Base-by-base conservation (phyloP, 2,888 invertebrate genomes). In the Polietes domitor region DNA sequence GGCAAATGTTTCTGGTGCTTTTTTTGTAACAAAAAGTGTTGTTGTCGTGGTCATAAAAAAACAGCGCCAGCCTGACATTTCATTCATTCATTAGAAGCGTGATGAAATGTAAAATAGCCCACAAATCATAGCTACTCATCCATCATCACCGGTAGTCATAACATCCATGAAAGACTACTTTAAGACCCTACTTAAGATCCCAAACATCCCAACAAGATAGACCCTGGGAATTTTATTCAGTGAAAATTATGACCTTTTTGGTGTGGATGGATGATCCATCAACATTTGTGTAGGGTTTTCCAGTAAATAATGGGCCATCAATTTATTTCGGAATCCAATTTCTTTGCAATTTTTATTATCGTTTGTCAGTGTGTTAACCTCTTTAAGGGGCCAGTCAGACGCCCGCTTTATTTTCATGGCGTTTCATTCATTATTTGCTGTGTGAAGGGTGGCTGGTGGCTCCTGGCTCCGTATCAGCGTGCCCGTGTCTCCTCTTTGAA, bases 401-500 rank as follows among this genome's bases (percentile, higher is more conserved):
- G 21, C 55, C 21, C 10, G 17, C 12, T 55, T 10, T 21, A 55
- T 55, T 55, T 32, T 58, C 26, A 10, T 0, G 5, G 26, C 28
- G 7, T 28, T n/a, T 28, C 26, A 2, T 55, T 5, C 21, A 55
- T 21, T 55, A 26, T 58, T 61, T 32, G 19, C n/a, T 61, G 12
- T 58, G n/a, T n/a, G n/a, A n/a, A n/a, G n/a, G n/a, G 58, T 2
- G 12, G 12, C 28, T 15, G 61, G 5, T 12, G 26, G n/a, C 32
- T n/a, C 37, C 37, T 58, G 6, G 32, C 55, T 55, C 55, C n/a
- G n/a, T n/a, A n/a, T 53, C 50, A 2, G 19, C 10, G 43, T 68
- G 43, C 70, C 58, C 1, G 37, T 32, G 3, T 32, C 32, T n/a
- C 5, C 7, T 32, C 7, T 71, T 83, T 32, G 10, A 77, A 55